These are phyloP conservation scores for Battus philenor DNA, from an alignment of 1,140 invertebrate species.

Conservation along the genomic window DNA sequence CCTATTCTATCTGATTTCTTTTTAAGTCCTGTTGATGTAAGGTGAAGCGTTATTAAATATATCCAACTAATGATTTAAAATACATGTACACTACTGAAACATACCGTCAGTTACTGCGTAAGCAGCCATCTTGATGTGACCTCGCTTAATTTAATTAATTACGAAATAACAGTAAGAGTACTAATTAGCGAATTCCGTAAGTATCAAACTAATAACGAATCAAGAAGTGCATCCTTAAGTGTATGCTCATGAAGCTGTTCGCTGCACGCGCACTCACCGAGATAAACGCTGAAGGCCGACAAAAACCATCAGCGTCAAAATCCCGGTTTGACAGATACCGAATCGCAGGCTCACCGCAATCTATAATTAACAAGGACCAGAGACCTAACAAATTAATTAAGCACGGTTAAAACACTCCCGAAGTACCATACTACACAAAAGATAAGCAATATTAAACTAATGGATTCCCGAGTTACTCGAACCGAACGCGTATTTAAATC, in stretches of 20 bases:
- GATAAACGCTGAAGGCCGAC: slow-evolving; percentile 7
- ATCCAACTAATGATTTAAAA: no score
- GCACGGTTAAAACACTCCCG: slow-evolving; percentile 32
- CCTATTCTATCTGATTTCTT: no score
- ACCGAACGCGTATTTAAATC: slow-evolving; percentile 64
- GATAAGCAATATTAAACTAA: slow-evolving; percentile 64
- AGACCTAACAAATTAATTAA: slow-evolving; percentile 41
- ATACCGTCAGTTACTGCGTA: no score
- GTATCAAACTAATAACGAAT: slow-evolving; percentile 3
- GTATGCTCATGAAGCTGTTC: slow-evolving; percentile 9
- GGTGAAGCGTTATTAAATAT: no score
- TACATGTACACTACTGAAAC: no score
- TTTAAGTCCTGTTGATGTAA: no score
- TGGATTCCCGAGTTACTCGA: slow-evolving; percentile 57
- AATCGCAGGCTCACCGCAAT: slow-evolving; percentile 16
- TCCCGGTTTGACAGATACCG: slow-evolving; percentile 10
- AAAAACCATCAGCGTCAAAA: slow-evolving; percentile 15
- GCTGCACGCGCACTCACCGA: neutral
- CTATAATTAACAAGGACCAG: slow-evolving; percentile 22
- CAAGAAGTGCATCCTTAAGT: slow-evolving; percentile 5
- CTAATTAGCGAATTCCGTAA: slow-evolving; percentile 5
- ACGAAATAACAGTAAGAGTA: slow-evolving; percentile 10
- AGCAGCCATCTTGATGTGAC: no score
- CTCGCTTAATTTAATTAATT: no score
- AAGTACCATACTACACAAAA: slow-evolving; percentile 41